A percentile compares a stretch with the other conserved stretches of the same genome.
These are phyloP conservation scores for Amblyteles armatorius DNA, from an alignment of 2,888 invertebrate species.

Conservation along the genomic window DNA sequence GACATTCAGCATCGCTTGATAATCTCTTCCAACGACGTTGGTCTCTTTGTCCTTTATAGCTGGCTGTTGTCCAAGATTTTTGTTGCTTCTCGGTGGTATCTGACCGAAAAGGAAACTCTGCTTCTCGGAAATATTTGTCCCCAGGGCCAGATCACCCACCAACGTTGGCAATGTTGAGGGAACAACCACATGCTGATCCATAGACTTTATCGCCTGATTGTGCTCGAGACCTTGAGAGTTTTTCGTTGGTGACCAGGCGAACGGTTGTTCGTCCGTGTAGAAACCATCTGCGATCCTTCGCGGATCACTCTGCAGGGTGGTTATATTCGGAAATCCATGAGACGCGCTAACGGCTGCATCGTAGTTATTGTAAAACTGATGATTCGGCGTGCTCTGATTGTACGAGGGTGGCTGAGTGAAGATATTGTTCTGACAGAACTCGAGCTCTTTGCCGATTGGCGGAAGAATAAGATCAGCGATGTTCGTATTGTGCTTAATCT, in stretches of 20 bases:
- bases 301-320: slow-evolving; percentile 79
- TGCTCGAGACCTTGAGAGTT: slow-evolving; percentile 83
- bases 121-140: slow-evolving; percentile 81
- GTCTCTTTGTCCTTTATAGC: slow-evolving; percentile 78
- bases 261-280: slow-evolving; percentile 85
- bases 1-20: slow-evolving; percentile 79
- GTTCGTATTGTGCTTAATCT: slow-evolving; percentile 83
- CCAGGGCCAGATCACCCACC: slow-evolving; percentile 87
- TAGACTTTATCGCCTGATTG: slow-evolving; percentile 76
- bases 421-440: slow-evolving; percentile 83
- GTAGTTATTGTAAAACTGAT: slow-evolving; percentile 84
- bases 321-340: slow-evolving; percentile 81
- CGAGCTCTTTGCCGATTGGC: slow-evolving; percentile 84
- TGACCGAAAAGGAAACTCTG: slow-evolving; percentile 81
- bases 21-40: slow-evolving; percentile 75
- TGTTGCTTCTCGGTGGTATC: slow-evolving; percentile 72
- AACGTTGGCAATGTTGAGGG: slow-evolving; percentile 87
- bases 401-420: slow-evolving; percentile 81
- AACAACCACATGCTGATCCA: slow-evolving; percentile 82
- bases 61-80: slow-evolving; percentile 54
- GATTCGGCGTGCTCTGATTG: slow-evolving; percentile 79
- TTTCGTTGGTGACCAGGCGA: slow-evolving; percentile 87
- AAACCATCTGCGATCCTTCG: slow-evolving; percentile 78
- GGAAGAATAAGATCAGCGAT: slow-evolving; percentile 85
- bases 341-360: slow-evolving; percentile 75